These are phyloP conservation scores for Fissipunctia ypsillon DNA, from an alignment of 2,888 invertebrate genomes.

Conservation along the genomic window DNA sequence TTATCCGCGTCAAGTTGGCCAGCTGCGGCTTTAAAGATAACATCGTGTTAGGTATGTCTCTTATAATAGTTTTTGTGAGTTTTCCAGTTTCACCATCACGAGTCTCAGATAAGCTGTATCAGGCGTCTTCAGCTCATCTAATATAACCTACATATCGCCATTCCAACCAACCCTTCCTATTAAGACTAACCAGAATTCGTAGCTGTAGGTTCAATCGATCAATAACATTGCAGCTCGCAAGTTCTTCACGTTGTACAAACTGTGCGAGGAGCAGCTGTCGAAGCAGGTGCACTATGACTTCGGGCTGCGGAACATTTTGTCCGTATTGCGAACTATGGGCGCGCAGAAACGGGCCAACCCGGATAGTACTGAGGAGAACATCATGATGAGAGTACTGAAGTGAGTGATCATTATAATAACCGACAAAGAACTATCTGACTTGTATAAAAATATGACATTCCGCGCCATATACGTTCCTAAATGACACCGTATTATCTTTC, in stretches of 20 bases:
- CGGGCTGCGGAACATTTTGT: slow-evolving; percentile 95
- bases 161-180: neutral
- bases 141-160: too few species aligned
- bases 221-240: slow-evolving; percentile 90
- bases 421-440: neutral
- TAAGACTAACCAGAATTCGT: neutral
- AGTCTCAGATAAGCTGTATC: neutral
- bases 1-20: slow-evolving; percentile 96
- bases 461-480: neutral
- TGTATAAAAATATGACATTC: too few species aligned
- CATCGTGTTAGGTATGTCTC: slow-evolving; percentile 89
- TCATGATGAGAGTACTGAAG: slow-evolving; percentile 96
- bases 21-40: slow-evolving; percentile 98
- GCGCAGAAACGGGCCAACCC: slow-evolving; percentile 95
- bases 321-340: slow-evolving; percentile 95
- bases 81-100: neutral
- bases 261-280: slow-evolving; percentile 97
- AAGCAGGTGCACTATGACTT: slow-evolving; percentile 97
- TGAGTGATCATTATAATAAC: slow-evolving; percentile 65
- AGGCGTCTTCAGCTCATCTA: neutral
- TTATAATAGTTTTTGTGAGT: neutral
- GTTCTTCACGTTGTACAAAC: slow-evolving; percentile 96
- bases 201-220: neutral
- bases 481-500: neutral
- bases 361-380: slow-evolving; percentile 96